phyloP scores from a whole-genome alignment of 35 echinoderm and acorn worm species.

The Diadema setosum region DNA sequence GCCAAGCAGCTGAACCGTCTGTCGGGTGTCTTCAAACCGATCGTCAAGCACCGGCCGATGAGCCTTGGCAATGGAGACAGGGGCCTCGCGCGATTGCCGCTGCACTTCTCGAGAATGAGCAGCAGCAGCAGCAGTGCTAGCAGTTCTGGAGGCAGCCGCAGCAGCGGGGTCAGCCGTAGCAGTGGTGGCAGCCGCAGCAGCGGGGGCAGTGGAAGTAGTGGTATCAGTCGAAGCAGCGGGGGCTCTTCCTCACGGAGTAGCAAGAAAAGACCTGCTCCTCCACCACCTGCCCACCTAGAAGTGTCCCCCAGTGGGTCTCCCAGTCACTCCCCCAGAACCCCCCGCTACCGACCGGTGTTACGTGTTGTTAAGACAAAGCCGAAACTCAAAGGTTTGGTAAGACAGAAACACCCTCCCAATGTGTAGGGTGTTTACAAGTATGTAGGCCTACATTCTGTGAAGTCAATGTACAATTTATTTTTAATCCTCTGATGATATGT shows the following conservation, averaged over 20 bases:
- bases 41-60: background rate
- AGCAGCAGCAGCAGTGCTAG: background rate
- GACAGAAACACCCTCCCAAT: too few relatives aligned
- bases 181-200: background rate
- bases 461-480: too few relatives aligned
- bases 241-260: background rate
- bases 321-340: background rate
- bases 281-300: background rate
- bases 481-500: too few relatives aligned
- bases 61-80: background rate
- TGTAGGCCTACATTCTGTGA: background rate
- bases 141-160: background rate
- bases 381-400: slow-evolving; percentile 18
- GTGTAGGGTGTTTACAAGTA: too few relatives aligned
- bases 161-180: background rate
- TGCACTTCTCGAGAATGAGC: background rate
- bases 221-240: background rate
- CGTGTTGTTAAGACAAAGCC: background rate
- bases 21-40: background rate
- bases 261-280: background rate
- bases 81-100: background rate
- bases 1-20: background rate
- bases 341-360: background rate
- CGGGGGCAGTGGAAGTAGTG: background rate
- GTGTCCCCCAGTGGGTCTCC: background rate